Percentiles rank a stretch among this genome's conserved stretches.
These are phyloP conservation scores for Anthophora plumipes DNA, from an alignment of 2,888 invertebrate species.

Conservation along the genomic window DNA sequence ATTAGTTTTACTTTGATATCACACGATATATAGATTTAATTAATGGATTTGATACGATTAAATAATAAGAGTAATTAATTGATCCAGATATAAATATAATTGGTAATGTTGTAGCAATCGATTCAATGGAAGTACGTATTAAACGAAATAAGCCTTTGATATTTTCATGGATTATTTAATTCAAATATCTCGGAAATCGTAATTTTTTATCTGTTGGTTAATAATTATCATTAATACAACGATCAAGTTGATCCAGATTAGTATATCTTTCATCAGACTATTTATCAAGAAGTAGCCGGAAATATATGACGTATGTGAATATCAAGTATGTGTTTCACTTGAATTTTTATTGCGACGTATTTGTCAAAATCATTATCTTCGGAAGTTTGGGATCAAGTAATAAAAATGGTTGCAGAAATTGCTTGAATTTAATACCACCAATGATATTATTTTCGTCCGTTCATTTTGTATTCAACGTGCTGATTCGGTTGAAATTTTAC, in stretches of 20 bases:
- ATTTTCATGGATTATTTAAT: neutral
- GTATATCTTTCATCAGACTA: neutral
- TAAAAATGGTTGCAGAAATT: neutral
- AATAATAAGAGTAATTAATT: neutral
- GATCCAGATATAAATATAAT: neutral
- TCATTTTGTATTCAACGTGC: too few relatives aligned
- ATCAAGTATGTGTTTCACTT: neutral
- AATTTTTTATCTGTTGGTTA: neutral
- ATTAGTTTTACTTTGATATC: too few relatives aligned
- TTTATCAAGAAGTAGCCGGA: neutral
- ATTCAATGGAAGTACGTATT: neutral
- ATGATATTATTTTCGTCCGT: too few relatives aligned
- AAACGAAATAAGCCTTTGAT: neutral
- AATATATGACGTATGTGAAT: neutral
- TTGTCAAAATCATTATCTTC: neutral
- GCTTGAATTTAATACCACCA: neutral
- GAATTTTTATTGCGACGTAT: neutral
- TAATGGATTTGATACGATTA: neutral
- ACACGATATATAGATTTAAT: neutral
- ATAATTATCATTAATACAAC: neutral
- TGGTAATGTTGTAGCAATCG: neutral
- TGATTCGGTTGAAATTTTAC: too few relatives aligned
- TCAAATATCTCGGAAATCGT: neutral
- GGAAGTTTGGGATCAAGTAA: neutral
- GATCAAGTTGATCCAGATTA: constrained; percentile 4